A percentile compares a stretch with the other conserved stretches of the same genome.
phyloP scores from a whole-genome alignment of 2,888 invertebrate genomes.

The Andrena minutula region DNA sequence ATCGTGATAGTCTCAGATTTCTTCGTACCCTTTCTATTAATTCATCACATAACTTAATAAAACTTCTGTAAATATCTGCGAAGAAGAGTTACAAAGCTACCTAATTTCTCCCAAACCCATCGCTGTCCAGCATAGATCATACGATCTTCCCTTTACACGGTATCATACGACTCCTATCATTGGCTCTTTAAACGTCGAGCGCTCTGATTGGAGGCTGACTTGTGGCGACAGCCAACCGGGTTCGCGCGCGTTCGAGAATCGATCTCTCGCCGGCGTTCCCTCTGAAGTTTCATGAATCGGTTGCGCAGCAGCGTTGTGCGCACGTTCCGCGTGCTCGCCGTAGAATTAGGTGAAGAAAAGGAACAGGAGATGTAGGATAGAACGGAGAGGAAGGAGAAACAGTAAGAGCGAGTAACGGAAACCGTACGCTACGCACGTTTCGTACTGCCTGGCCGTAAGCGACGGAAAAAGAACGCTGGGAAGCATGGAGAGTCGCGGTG shows the following conservation, averaged over 20 bases:
- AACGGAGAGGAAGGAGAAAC: background rate
- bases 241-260: background rate
- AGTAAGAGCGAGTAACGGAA: conserved; percentile 2
- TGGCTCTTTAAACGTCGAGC: conserved; percentile 6
- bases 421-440: background rate
- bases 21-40: too few relatives aligned
- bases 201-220: conserved; percentile 14
- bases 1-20: too few relatives aligned
- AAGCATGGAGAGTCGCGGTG: background rate
- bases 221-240: background rate
- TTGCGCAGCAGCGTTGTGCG: conserved; percentile 39
- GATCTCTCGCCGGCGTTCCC: conserved; percentile 22
- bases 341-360: conserved; percentile 18
- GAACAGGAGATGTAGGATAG: conserved; percentile 15
- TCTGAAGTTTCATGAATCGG: conserved; percentile 9
- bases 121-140: too few relatives aligned
- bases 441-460: background rate
- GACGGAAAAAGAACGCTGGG: too few relatives aligned
- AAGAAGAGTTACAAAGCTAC: too few relatives aligned
- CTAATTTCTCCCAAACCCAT: too few relatives aligned
- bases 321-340: conserved; percentile 20
- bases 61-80: too few relatives aligned
- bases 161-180: background rate
- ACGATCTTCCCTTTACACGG: too few relatives aligned
- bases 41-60: too few relatives aligned